These are phyloP conservation scores for Palloptera scutellata DNA, from an alignment of 2,888 invertebrate genomes.

Conservation along the genomic window DNA sequence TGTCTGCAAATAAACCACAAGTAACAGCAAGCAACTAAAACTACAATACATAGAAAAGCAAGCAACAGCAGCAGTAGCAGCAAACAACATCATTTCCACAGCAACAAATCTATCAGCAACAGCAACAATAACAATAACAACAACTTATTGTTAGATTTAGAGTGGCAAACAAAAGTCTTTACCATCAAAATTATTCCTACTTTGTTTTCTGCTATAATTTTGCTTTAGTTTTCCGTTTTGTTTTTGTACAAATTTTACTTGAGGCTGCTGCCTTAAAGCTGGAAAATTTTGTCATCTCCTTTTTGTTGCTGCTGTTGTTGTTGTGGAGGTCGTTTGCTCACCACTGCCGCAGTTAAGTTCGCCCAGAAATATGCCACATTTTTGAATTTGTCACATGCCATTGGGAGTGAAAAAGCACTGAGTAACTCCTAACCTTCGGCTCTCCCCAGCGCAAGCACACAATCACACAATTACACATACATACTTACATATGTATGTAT, in stretches of 20 bases:
- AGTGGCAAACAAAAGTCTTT: too few species aligned
- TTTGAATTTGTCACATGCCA: slow-evolving; percentile 5
- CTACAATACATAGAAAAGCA: not conserved
- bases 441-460: not conserved
- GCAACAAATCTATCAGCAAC: too few species aligned
- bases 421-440: too few species aligned
- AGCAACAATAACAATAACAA: too few species aligned
- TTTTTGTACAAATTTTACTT: slow-evolving; percentile 5
- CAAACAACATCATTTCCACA: too few species aligned
- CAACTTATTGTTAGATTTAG: slow-evolving; percentile 8
- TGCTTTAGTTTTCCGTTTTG: not conserved
- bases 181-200: too few species aligned
- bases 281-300: not conserved
- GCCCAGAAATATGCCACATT: slow-evolving; percentile 29
- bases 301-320: slow-evolving; percentile 14
- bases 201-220: too few species aligned
- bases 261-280: not conserved
- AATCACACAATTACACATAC: not conserved
- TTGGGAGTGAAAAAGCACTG: not conserved
- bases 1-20: not conserved
- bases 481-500: not conserved
- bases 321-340: slow-evolving; percentile 18
- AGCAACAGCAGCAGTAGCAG: too few species aligned
- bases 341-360: not conserved
- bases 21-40: slow-evolving; percentile 1